Percentiles rank a stretch among this genome's conserved stretches.
Conservation (phyloP, 2,888 invertebrate genomes). For the Lasioglossum morio region DNA sequence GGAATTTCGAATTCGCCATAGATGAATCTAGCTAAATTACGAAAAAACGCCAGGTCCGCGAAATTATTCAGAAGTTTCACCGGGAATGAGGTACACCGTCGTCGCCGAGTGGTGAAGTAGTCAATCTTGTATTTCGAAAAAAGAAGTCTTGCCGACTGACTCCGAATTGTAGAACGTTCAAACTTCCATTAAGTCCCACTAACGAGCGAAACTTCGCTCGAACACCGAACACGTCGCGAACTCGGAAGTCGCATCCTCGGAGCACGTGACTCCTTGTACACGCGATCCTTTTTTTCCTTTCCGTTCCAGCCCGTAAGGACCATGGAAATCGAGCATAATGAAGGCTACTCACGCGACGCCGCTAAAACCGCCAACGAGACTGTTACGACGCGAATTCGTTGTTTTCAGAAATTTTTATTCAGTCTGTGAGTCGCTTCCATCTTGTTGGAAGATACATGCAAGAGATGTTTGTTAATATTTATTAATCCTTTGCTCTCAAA, state of each 20-base stretch:
- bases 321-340: slow-evolving; percentile 44
- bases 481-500: too few species aligned
- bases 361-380: slow-evolving; percentile 49
- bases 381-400: neutral
- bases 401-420: neutral
- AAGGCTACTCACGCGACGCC: slow-evolving; percentile 66
- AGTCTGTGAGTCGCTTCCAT: neutral
- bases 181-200: slow-evolving; percentile 7
- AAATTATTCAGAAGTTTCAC: neutral
- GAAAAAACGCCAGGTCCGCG: neutral
- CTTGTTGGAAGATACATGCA: neutral
- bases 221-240: slow-evolving; percentile 43
- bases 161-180: slow-evolving; percentile 8
- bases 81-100: neutral
- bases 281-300: slow-evolving; percentile 12
- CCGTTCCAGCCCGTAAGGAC: slow-evolving; percentile 1
- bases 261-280: slow-evolving; percentile 12
- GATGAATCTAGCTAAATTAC: neutral
- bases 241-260: slow-evolving; percentile 18
- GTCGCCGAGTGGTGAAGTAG: neutral
- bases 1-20: neutral
- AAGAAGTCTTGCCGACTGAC: neutral
- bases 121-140: slow-evolving; percentile 7
- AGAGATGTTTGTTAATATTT: too few species aligned
- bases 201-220: slow-evolving; percentile 19